A percentile compares a stretch with the other conserved stretches of the same genome.
phyloP scores from a whole-genome alignment of 1,140 invertebrate genomes.

The Conus ventricosus region DNA sequence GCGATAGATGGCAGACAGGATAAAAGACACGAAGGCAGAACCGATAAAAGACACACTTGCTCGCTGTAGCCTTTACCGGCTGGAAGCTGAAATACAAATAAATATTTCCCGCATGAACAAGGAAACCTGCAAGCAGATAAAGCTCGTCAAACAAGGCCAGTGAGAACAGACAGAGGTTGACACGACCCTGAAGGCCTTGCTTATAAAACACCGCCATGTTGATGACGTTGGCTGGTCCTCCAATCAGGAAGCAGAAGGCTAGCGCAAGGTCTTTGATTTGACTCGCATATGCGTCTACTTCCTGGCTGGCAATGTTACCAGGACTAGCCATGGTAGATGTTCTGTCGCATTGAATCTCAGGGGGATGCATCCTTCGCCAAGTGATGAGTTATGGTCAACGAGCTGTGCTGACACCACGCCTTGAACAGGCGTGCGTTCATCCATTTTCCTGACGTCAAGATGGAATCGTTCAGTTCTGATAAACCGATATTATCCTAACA shows the following conservation, averaged over 20 bases:
- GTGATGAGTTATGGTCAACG: no score
- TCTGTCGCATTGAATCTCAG: no score
- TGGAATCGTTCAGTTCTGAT: no score
- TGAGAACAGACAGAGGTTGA: conserved; percentile 20
- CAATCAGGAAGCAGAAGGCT: background rate
- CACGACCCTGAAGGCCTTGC: conserved; percentile 4
- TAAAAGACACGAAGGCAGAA: background rate
- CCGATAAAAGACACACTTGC: background rate
- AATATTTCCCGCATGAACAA: background rate
- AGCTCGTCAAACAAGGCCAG: background rate
- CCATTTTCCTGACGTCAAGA: no score
- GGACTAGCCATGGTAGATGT: no score
- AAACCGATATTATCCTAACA: no score
- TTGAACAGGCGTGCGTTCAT: no score
- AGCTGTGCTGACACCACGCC: no score
- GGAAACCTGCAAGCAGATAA: background rate
- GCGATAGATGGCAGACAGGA: conserved; percentile 16
- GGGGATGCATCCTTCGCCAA: no score
- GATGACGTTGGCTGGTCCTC: background rate
- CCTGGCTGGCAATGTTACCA: no score
- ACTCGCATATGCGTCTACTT: background rate
- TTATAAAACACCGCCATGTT: conserved; percentile 22
- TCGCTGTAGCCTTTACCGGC: background rate
- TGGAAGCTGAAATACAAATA: background rate
- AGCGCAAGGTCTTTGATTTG: background rate